phyloP scores from a whole-genome alignment of 2,113 vertebrate species.

The Bucco capensis region DNA sequence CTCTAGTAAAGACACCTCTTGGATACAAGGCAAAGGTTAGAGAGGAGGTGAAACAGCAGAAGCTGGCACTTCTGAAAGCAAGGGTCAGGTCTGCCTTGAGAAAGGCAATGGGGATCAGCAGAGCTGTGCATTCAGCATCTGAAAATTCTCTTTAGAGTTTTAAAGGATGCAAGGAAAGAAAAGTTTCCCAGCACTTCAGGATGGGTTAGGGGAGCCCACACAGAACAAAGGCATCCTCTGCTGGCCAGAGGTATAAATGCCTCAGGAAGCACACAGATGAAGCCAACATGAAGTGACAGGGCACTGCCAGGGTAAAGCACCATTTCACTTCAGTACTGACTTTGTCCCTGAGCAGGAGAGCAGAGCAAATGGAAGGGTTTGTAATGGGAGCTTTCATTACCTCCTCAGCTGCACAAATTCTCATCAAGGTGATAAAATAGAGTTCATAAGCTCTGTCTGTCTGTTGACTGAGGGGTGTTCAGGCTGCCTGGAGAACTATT shows the following conservation, averaged over 20 bases:
- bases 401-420: not conserved
- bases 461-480: not conserved
- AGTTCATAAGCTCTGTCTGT: not conserved
- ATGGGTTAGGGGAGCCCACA: not conserved
- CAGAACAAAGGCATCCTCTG: not conserved
- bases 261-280: not conserved
- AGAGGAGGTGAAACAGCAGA: not conserved
- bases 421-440: not conserved
- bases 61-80: not conserved
- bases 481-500: not conserved
- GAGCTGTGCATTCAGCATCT: not conserved
- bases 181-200: not conserved
- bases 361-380: not conserved
- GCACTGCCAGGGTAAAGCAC: not conserved
- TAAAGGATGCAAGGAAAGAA: not conserved
- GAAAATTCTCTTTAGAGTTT: not conserved
- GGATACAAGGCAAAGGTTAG: not conserved
- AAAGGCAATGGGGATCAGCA: not conserved
- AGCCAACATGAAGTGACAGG: not conserved
- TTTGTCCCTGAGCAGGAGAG: not conserved
- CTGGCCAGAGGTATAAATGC: not conserved
- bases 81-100: not conserved
- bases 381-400: not conserved
- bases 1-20: not conserved
- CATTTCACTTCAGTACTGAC: not conserved